Evolutionary conservation across 2,888 invertebrate species (phyloP).

Genomic region (Folsomia manolachei): DNA sequence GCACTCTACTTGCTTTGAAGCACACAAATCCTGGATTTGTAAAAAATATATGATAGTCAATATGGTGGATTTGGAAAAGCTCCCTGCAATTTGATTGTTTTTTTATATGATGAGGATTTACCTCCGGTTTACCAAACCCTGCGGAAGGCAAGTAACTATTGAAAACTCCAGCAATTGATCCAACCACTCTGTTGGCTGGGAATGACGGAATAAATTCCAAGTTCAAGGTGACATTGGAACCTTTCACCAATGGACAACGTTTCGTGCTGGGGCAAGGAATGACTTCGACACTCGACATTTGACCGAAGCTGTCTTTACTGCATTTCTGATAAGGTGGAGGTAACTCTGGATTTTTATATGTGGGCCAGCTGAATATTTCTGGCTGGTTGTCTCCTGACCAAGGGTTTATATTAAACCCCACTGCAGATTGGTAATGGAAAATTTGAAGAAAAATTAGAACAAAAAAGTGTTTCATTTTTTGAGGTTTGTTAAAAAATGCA

Average conservation of each 20-base stretch:
- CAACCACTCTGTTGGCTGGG: constrained; percentile 15
- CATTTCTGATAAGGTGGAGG: background rate
- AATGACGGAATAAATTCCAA: constrained; percentile 33
- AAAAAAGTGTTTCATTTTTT: background rate
- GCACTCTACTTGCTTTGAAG: constrained; percentile 27
- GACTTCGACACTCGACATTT: background rate
- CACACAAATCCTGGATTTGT: constrained; percentile 40
- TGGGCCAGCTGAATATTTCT: background rate
- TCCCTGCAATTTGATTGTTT: background rate
- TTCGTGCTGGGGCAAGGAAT: background rate
- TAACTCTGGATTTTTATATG: background rate
- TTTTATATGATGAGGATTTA: constrained; percentile 13
- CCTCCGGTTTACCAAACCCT: constrained; percentile 29
- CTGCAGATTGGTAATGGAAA: background rate
- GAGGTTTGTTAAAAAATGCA: too few species aligned
- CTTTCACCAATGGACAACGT: constrained; percentile 28
- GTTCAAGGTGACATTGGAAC: constrained; percentile 34
- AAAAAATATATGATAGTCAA: background rate
- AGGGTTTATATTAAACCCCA: background rate
- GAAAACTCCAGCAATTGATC: constrained; percentile 25
- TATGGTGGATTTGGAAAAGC: background rate
- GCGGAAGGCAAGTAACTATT: constrained; percentile 21
- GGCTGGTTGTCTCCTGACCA: background rate
- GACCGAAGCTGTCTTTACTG: background rate
- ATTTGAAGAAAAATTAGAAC: background rate